A percentile compares a stretch with the other conserved stretches of the same genome.
Conservation (phyloP, 1,140 invertebrate genomes). For the Penaeus vannamei region DNA sequence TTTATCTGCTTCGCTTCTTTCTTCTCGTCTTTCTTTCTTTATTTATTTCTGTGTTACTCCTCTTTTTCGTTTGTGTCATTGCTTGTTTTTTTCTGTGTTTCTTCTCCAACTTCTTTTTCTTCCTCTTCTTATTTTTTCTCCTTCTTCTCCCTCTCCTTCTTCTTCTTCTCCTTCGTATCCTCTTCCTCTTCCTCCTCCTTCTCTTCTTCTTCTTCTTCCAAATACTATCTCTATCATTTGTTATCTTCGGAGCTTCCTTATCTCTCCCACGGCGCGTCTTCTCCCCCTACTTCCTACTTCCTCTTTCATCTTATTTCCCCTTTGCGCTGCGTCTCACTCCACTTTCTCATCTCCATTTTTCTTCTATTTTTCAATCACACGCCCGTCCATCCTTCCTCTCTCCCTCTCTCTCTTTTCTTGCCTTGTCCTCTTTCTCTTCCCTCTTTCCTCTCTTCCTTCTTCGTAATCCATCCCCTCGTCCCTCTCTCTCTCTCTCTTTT, state of each 20-base stretch:
- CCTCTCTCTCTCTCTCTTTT: background rate
- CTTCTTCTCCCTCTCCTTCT: background rate
- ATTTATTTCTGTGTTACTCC: no score
- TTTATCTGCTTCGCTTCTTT: no score
- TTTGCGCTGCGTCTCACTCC: background rate
- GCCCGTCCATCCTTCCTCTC: conserved; percentile 2
- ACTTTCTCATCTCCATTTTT: background rate
- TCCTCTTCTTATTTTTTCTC: no score
- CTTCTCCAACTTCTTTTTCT: no score
- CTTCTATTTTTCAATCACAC: conserved; percentile 6
- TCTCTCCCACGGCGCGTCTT: background rate
- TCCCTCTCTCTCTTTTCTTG: background rate
- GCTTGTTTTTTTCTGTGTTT: no score
- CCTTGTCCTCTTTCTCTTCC: background rate
- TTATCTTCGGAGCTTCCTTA: background rate
- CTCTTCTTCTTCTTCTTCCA: no score
- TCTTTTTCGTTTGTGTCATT: no score
- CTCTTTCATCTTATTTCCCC: background rate
- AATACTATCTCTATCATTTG: background rate
- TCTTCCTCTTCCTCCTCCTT: no score
- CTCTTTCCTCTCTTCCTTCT: background rate
- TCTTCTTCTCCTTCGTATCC: no score
- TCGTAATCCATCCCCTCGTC: background rate
- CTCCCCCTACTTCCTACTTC: background rate
- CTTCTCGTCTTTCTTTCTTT: no score